Percentiles rank a stretch among this genome's conserved stretches.
Evolutionary conservation across 2,113 vertebrate species (phyloP).

Genomic region (Herpetotheres cachinnans): DNA sequence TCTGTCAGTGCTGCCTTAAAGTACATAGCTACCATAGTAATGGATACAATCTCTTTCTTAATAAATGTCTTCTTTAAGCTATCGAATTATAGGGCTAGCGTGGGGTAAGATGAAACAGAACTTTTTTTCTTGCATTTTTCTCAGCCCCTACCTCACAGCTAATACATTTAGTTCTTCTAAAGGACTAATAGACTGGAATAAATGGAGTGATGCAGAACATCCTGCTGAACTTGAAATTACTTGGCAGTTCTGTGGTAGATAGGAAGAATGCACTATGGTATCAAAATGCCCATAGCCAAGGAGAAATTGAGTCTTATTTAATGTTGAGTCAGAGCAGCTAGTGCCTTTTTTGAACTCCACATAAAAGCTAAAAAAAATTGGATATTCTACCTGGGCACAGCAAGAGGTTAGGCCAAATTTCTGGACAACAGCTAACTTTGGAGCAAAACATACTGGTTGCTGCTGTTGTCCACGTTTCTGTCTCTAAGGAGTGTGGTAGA

Average conservation of each 20-base stretch:
- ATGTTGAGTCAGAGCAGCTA: not conserved
- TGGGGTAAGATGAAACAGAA: not conserved
- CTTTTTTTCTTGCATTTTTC: not conserved
- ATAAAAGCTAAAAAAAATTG: not conserved
- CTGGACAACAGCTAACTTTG: not conserved
- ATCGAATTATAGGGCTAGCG: not conserved
- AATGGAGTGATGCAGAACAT: not conserved
- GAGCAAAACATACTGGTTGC: not conserved
- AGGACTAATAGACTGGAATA: not conserved
- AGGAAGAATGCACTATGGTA: not conserved
- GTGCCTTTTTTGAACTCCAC: not conserved
- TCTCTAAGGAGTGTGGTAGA: not conserved
- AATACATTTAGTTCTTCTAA: not conserved
- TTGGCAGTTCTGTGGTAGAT: not conserved
- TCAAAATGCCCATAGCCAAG: not conserved
- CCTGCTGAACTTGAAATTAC: not conserved
- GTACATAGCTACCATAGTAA: not conserved
- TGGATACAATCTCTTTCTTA: not conserved
- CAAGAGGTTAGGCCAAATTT: not conserved
- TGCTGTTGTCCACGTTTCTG: not conserved
- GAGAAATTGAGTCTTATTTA: not conserved
- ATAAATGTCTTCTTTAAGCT: not conserved
- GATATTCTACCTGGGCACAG: not conserved
- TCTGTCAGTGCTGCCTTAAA: not conserved
- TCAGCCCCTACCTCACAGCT: not conserved